These are phyloP conservation scores for Diplodus puntazzo DNA, from an alignment of 2,797 vertebrate species.

Conservation along the genomic window DNA sequence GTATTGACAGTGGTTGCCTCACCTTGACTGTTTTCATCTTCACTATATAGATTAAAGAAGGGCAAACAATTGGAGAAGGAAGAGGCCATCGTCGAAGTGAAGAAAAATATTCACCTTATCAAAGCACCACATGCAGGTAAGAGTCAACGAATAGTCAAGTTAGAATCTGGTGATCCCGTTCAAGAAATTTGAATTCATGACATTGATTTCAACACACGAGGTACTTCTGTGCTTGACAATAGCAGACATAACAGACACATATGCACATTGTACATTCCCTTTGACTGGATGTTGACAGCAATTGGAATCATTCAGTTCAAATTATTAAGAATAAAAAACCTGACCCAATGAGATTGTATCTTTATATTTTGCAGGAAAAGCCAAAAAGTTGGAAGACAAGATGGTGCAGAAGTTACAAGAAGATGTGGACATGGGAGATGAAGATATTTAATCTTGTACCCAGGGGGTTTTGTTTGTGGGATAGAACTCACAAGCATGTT, in stretches of 20 bases:
- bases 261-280: neutral
- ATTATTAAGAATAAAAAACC: too few relatives aligned
- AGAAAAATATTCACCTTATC: conserved; percentile 97
- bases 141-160: neutral
- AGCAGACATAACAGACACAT: neutral
- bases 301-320: neutral
- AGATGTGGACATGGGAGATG: conserved; percentile 92
- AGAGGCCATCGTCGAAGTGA: conserved; percentile 95
- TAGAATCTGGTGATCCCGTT: neutral
- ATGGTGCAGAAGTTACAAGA: conserved; percentile 95
- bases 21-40: conserved; percentile 9
- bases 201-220: neutral
- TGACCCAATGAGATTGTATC: neutral
- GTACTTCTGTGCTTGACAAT: neutral
- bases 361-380: conserved; percentile 84
- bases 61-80: conserved; percentile 94
- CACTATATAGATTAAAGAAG: conserved; percentile 90
- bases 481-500: conserved; percentile 16
- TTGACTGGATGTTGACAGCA: neutral
- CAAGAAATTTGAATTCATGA: neutral
- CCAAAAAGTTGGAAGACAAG: conserved; percentile 94
- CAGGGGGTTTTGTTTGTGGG: neutral
- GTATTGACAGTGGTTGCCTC: neutral
- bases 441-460: conserved; percentile 53
- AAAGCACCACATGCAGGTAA: conserved; percentile 94